Percentiles rank a stretch among this genome's conserved stretches.
phyloP scores from a whole-genome alignment of 2,113 vertebrate genomes.

The Numenius arquata region DNA sequence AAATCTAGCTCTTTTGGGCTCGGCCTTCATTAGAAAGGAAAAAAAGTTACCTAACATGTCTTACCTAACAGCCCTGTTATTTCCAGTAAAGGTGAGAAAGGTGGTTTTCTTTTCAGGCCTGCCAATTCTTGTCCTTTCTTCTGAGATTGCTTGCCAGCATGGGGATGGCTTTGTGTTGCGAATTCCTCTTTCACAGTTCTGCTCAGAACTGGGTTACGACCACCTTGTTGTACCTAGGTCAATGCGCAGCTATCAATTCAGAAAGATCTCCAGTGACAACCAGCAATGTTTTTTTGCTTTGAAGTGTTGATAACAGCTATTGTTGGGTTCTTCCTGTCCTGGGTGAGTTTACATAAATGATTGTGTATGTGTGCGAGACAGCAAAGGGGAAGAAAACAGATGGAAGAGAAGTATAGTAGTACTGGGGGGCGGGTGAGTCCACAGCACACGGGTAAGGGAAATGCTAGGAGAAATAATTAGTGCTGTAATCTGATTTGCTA shows the following conservation, averaged over 20 bases:
- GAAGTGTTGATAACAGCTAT: not conserved
- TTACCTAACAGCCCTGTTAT: slow-evolving; percentile 30
- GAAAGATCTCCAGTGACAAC: not conserved
- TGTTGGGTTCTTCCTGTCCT: not conserved
- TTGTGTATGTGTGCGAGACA: not conserved
- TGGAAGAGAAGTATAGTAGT: not conserved
- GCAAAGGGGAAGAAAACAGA: not conserved
- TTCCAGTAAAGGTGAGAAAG: not conserved
- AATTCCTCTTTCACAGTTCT: slow-evolving; percentile 20
- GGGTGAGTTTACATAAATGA: not conserved
- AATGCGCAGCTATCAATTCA: not conserved
- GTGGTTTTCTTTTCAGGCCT: slow-evolving; percentile 20
- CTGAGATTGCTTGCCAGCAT: not conserved
- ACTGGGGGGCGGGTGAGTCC: not conserved
- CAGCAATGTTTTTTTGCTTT: not conserved
- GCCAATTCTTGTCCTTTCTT: slow-evolving; percentile 35
- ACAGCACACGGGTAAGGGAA: slow-evolving; percentile 2
- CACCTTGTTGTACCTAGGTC: not conserved
- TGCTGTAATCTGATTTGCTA: slow-evolving; percentile 63
- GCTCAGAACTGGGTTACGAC: not conserved
- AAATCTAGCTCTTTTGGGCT: not conserved
- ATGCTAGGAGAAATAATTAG: slow-evolving; percentile 45
- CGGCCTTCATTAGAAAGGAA: not conserved
- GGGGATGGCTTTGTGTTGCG: not conserved
- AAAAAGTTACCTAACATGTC: slow-evolving; percentile 5